phyloP scores from a whole-genome alignment of 2,888 invertebrate genomes.

The Chydorus sphaericus region DNA sequence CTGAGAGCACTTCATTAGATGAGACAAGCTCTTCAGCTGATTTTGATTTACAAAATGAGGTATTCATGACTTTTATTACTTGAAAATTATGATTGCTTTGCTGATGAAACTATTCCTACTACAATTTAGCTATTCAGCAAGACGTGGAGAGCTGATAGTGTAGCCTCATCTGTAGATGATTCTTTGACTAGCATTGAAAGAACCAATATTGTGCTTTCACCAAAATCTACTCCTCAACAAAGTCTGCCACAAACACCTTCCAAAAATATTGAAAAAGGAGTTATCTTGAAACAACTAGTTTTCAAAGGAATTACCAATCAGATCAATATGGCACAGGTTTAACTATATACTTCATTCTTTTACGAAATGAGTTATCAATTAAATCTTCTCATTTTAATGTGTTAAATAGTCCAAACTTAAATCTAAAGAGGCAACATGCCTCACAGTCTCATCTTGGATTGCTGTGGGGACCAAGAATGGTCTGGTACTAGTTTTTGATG shows the following conservation, averaged over 20 bases:
- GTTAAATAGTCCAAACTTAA: neutral
- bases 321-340: conserved; percentile 8
- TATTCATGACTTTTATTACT: no score
- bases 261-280: neutral
- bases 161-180: neutral
- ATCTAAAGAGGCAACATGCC: conserved; percentile 4
- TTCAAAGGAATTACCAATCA: conserved; percentile 6
- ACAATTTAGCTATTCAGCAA: neutral
- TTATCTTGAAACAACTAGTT: conserved; percentile 4
- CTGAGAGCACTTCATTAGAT: neutral
- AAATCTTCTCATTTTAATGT: neutral
- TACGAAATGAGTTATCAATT: no score
- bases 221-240: neutral
- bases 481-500: conserved; percentile 14
- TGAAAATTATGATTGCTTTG: neutral
- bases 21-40: neutral
- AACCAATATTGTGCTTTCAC: no score
- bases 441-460: conserved; percentile 18
- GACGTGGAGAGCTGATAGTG: neutral
- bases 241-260: neutral
- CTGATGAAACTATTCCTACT: neutral
- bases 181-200: neutral
- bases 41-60: neutral
- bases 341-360: neutral
- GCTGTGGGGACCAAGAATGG: conserved; percentile 17